Evolutionary conservation across 2,888 invertebrate species (phyloP).

Genomic region (Callyntrura guangdongensis): DNA sequence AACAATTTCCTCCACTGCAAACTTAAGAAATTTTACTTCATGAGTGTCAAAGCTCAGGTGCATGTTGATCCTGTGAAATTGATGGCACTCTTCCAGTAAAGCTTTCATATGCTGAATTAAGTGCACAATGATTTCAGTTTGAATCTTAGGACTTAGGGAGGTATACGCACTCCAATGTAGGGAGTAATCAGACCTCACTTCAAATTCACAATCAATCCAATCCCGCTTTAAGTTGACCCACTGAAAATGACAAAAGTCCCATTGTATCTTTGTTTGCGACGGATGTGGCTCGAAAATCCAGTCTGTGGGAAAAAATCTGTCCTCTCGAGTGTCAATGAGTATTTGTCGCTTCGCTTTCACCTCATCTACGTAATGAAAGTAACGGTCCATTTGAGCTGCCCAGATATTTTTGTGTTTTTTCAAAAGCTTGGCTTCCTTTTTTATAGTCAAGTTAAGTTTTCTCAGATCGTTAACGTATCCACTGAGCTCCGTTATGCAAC

Average conservation of each 20-base stretch:
- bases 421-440: slow-evolving; percentile 72
- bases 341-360: slow-evolving; percentile 45
- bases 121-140: slow-evolving; percentile 72
- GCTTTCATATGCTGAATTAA: slow-evolving; percentile 76
- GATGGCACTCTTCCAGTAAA: slow-evolving; percentile 65
- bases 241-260: slow-evolving; percentile 79
- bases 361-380: slow-evolving; percentile 54
- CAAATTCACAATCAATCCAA: slow-evolving; percentile 74
- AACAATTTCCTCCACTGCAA: slow-evolving; percentile 68
- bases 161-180: slow-evolving; percentile 71
- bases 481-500: slow-evolving; percentile 26
- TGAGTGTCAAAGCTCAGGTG: slow-evolving; percentile 75
- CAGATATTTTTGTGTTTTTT: slow-evolving; percentile 64
- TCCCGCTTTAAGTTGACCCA: slow-evolving; percentile 73
- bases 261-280: slow-evolving; percentile 34
- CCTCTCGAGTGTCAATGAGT: slow-evolving; percentile 65
- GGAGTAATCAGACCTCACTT: slow-evolving; percentile 78
- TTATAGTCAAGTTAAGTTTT: slow-evolving; percentile 57
- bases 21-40: slow-evolving; percentile 74
- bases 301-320: slow-evolving; percentile 70
- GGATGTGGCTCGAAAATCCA: slow-evolving; percentile 79
- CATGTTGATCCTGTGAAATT: slow-evolving; percentile 68
- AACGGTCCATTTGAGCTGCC: slow-evolving; percentile 52
- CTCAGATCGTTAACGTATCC: slow-evolving; percentile 60
- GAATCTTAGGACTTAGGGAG: slow-evolving; percentile 43